Percentiles rank a stretch among this genome's conserved stretches.
phyloP scores from a whole-genome alignment of 2,888 invertebrate genomes.

The Bellardia pandia region DNA sequence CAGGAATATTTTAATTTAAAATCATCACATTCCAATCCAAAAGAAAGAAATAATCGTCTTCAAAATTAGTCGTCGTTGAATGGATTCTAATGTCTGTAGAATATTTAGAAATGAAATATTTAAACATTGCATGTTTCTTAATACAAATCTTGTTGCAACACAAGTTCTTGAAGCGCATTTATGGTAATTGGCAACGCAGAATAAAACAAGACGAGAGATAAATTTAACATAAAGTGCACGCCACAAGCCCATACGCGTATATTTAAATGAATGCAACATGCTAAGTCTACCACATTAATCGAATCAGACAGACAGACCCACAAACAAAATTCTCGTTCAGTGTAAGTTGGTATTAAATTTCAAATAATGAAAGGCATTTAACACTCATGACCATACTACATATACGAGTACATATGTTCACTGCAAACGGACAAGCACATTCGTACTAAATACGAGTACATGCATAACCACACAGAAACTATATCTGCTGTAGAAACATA shows the following conservation, averaged over 20 bases:
- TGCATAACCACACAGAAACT: no score
- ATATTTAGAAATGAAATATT: conserved; percentile 10
- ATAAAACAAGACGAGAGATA: neutral
- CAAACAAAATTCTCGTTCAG: neutral
- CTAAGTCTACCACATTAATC: conserved; percentile 14
- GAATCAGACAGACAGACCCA: neutral
- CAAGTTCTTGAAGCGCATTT: neutral
- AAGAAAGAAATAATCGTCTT: neutral
- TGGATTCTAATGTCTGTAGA: neutral
- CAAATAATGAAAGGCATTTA: conserved; percentile 19
- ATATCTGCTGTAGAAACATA: no score
- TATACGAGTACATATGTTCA: no score
- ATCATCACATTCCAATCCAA: neutral
- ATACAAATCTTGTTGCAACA: conserved; percentile 18
- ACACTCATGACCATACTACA: neutral
- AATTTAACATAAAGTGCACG: neutral
- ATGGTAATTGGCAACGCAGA: neutral
- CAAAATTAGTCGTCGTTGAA: neutral
- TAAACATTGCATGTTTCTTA: conserved; percentile 44
- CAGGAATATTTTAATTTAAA: neutral
- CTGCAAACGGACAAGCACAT: no score
- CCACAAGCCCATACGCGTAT: neutral
- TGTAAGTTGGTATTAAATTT: conserved; percentile 32
- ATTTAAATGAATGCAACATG: neutral
- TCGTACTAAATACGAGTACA: neutral